These are phyloP conservation scores for Lepidurus apus DNA, from an alignment of 1,140 invertebrate species.

Conservation along the genomic window DNA sequence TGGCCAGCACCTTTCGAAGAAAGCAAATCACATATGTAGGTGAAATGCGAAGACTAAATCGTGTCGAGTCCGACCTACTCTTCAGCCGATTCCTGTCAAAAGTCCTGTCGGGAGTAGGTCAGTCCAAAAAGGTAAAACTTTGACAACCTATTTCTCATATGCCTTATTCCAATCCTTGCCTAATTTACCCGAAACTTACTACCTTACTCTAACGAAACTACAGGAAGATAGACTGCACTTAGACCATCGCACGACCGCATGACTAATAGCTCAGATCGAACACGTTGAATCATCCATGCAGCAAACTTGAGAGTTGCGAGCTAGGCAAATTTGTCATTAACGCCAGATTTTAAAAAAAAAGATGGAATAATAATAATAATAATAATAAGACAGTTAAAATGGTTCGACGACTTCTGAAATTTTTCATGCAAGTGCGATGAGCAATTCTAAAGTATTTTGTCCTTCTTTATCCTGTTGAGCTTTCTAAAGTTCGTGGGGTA, in stretches of 20 bases:
- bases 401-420: too few species aligned
- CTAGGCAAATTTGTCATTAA: too few species aligned
- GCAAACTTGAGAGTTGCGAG: too few species aligned
- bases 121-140: background rate
- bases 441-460: too few species aligned
- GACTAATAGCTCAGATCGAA: too few species aligned
- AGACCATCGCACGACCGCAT: too few species aligned
- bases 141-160: background rate
- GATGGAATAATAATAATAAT: background rate
- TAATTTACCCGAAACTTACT: background rate
- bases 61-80: background rate
- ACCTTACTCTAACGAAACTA: too few species aligned
- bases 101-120: conserved; percentile 1
- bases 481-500: too few species aligned
- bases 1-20: background rate
- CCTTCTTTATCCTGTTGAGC: too few species aligned
- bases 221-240: too few species aligned
- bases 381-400: background rate
- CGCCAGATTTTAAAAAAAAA: background rate
- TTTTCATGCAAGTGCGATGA: too few species aligned
- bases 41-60: background rate
- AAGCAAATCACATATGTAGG: background rate
- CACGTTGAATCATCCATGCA: too few species aligned
- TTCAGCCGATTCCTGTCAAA: background rate
- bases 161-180: background rate